These are phyloP conservation scores for Xestia ashworthii DNA, from an alignment of 2,888 invertebrate species.

Conservation along the genomic window DNA sequence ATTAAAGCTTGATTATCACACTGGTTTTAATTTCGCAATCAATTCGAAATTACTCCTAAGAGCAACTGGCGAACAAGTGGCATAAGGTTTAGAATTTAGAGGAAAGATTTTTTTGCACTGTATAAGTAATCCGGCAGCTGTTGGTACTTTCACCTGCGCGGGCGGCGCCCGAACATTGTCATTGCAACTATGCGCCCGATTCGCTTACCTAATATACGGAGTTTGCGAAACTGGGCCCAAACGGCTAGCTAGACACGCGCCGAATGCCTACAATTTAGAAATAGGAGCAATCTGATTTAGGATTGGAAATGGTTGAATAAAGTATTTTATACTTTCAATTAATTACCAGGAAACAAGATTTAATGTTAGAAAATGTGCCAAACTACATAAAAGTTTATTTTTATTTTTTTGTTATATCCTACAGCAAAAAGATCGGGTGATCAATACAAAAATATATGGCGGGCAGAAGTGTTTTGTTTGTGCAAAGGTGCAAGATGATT, in stretches of 20 bases:
- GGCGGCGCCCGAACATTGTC: slow-evolving; percentile 82
- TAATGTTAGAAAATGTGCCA: slow-evolving; percentile 15
- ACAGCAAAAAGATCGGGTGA: slow-evolving; percentile 23
- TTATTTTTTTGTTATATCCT: background rate
- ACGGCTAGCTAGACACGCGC: slow-evolving; percentile 76
- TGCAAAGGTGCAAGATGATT: slow-evolving; percentile 44
- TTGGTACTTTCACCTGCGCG: slow-evolving; percentile 84
- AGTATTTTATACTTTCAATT: background rate
- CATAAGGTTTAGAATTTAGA: slow-evolving; percentile 46
- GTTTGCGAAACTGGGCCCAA: slow-evolving; percentile 84
- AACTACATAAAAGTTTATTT: background rate
- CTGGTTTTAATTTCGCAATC: slow-evolving; percentile 33
- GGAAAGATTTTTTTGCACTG: slow-evolving; percentile 55
- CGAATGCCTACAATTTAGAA: slow-evolving; percentile 73
- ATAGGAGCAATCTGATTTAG: slow-evolving; percentile 69
- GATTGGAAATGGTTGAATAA: slow-evolving; percentile 40
- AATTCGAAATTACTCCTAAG: slow-evolving; percentile 18
- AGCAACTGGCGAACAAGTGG: slow-evolving; percentile 32
- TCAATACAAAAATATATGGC: slow-evolving; percentile 24
- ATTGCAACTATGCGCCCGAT: slow-evolving; percentile 81
- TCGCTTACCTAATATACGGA: slow-evolving; percentile 85
- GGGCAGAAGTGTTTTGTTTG: slow-evolving; percentile 39
- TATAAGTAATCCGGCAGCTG: slow-evolving; percentile 74
- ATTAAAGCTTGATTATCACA: slow-evolving; percentile 35
- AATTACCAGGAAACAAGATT: slow-evolving; percentile 26